These are phyloP conservation scores for Stegodyphus mimosarum DNA, from an alignment of 1,140 invertebrate genomes.

Conservation along the genomic window DNA sequence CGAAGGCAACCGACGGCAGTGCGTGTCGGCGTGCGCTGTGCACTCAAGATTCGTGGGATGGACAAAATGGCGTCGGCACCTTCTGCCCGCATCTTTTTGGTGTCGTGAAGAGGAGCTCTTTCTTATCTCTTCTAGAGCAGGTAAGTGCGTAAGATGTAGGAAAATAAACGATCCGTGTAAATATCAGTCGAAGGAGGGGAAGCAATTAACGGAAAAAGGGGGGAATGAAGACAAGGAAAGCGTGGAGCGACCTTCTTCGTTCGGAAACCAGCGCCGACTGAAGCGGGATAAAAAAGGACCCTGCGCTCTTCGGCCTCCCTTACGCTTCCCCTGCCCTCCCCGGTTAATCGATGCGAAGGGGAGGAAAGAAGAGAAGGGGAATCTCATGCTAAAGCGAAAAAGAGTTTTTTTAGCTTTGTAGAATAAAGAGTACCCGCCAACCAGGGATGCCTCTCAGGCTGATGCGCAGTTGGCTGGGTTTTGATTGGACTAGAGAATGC, in stretches of 20 bases:
- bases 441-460: conserved; percentile 13
- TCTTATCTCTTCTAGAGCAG: conserved; percentile 33
- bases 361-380: conserved; percentile 29
- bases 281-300: neutral
- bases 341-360: conserved; percentile 20
- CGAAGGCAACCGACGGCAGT: neutral
- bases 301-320: neutral
- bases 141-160: conserved; percentile 21
- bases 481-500: conserved; percentile 55
- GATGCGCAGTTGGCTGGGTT: conserved; percentile 46
- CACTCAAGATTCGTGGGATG: neutral
- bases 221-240: neutral
- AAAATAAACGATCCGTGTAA: conserved; percentile 47
- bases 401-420: conserved; percentile 36
- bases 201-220: neutral
- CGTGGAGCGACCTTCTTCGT: neutral
- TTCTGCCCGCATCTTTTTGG: conserved; percentile 44
- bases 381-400: conserved; percentile 2
- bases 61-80: conserved; percentile 49
- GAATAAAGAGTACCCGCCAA: conserved; percentile 49
- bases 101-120: conserved; percentile 33
- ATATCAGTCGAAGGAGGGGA: conserved; percentile 4
- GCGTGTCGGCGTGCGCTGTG: conserved; percentile 32
- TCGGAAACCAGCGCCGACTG: neutral
- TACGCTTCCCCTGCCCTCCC: neutral